Percentiles rank a stretch among this genome's conserved stretches.
phyloP scores from a whole-genome alignment of 1,140 invertebrate genomes.

The Aphaenogaster rudis region DNA sequence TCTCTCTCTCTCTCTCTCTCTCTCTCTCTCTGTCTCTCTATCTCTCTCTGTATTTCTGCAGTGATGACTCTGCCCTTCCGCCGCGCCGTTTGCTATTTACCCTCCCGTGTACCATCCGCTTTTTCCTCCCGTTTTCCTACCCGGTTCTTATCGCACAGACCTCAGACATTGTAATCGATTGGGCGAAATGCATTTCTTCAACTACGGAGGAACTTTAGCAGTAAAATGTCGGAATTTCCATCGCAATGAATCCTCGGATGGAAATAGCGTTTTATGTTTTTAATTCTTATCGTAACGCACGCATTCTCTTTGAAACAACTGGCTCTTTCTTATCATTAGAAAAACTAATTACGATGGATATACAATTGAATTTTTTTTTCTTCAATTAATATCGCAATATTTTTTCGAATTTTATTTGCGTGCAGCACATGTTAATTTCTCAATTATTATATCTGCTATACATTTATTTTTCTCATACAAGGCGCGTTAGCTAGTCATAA shows the following conservation, averaged over 20 bases:
- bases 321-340: neutral
- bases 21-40: neutral
- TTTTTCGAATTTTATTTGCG: neutral
- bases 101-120: neutral
- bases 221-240: neutral
- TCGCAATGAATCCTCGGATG: slow-evolving; percentile 1
- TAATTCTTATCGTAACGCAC: neutral
- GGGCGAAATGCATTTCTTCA: slow-evolving; percentile 27
- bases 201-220: neutral
- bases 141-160: slow-evolving; percentile 13
- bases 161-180: slow-evolving; percentile 17
- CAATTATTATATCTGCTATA: slow-evolving; percentile 20
- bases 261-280: slow-evolving; percentile 21
- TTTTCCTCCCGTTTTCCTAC: slow-evolving; percentile 9
- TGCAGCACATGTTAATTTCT: neutral
- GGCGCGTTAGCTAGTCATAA: neutral
- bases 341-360: neutral
- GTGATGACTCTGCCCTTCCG: slow-evolving; percentile 31
- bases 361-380: neutral
- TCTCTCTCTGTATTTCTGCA: slow-evolving; percentile 6
- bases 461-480: neutral
- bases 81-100: slow-evolving; percentile 35
- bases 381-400: slow-evolving; percentile 1
- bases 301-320: neutral
- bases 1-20: neutral